Base-by-base conservation (phyloP, 1,140 invertebrate genomes). In the Pissodes strobi region DNA sequence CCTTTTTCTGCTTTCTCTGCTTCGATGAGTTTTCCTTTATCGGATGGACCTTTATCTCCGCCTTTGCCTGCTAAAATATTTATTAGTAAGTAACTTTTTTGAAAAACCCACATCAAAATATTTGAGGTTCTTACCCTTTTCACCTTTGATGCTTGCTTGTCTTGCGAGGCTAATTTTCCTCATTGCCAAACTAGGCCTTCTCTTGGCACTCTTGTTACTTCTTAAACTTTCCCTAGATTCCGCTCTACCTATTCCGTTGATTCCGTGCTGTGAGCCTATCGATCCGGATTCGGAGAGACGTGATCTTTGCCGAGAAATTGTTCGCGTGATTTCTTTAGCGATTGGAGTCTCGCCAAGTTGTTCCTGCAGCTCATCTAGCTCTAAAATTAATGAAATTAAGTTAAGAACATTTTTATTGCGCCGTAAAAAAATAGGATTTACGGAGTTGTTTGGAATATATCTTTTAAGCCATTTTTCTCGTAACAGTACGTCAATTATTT, bases 1-100 rank as follows among this genome's bases (percentile, higher is more conserved):
- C 93, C 93, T 9, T 90, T 95, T 86, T 95, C 91, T 0, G 90
- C 80, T 78, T 92, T 93, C 76, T 96, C 94, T 3, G 81, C 82
- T 80, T 95, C 90, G 69, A 95, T 95, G 2, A 96, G 81, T 81
- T 94, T 91, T 68, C 83, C 61, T 51, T 64, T 43, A 12, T 52
- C 41, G 72, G 49, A 27, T 8, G 4, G 45, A 30, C 5, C 25
- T 49, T 37, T 37, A n/a, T n/a, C n/a, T n/a, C n/a, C n/a, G n/a
- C 15, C 34, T 19, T 9, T 34, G 8, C 25, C 27, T 22, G 10
- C 27, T 12, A 27, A 27, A 27, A 27, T 27, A 9, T 27, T 27
- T 27, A 27, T 9, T 27, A 27, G 9, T 27, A 27, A 27, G 25
- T 5, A 9, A 27, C 25, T 3, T 27, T 27, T 27, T 27, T 9